Conservation (phyloP, 2,113 vertebrate species). For the Bos javanicus region DNA sequence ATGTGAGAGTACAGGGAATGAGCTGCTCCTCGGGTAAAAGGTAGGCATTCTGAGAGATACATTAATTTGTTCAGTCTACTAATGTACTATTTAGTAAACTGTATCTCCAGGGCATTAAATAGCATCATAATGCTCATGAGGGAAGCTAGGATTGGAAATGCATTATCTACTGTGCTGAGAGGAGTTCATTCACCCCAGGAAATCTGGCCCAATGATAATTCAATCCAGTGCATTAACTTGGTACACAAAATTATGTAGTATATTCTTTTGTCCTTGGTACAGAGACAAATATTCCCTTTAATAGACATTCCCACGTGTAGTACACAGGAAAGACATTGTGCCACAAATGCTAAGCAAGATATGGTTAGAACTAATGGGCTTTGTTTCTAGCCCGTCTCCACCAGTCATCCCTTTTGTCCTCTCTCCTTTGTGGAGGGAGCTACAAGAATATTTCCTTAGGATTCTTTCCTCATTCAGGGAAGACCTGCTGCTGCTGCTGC, state of each 20-base stretch:
- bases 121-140: constrained; percentile 32
- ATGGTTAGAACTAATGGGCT: not conserved
- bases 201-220: constrained; percentile 45
- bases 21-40: constrained; percentile 32
- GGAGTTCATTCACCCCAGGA: not conserved
- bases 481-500: not conserved
- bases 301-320: not conserved
- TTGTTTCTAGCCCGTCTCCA: not conserved
- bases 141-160: constrained; percentile 48
- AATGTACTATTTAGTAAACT: constrained; percentile 55
- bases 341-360: constrained; percentile 14
- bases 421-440: not conserved
- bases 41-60: constrained; percentile 53
- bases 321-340: not conserved
- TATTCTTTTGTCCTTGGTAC: not conserved
- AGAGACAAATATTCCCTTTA: not conserved
- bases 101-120: constrained; percentile 54
- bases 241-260: not conserved
- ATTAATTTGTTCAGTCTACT: constrained; percentile 54
- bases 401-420: not conserved
- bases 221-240: constrained; percentile 46
- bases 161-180: constrained; percentile 43
- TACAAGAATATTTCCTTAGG: not conserved
- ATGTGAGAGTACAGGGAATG: constrained; percentile 52
- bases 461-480: not conserved